Conservation (phyloP, 2,113 vertebrate genomes). For the Dipodomys ordii region DNA sequence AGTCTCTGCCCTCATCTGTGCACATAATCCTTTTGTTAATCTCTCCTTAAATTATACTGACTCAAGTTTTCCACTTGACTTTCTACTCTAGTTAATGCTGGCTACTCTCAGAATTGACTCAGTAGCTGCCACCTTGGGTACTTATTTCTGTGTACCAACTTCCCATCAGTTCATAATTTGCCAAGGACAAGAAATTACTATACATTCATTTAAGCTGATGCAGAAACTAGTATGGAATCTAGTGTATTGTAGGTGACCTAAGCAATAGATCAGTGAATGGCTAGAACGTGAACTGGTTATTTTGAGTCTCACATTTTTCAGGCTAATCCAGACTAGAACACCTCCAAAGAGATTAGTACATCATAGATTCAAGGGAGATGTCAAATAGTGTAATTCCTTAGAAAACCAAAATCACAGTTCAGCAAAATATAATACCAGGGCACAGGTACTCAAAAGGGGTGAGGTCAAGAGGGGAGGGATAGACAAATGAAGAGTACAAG, state of each 20-base stretch:
- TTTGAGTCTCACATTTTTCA: constrained; percentile 38
- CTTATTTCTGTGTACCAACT: neutral
- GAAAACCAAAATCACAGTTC: too few species aligned
- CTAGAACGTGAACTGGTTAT: constrained; percentile 19
- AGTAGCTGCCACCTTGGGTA: neutral
- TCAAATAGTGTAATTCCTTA: too few species aligned
- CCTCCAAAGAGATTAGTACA: neutral
- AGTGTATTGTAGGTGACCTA: neutral
- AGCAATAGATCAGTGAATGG: neutral
- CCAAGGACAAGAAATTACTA: neutral
- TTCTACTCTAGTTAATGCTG: neutral
- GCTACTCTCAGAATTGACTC: neutral
- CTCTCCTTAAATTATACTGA: neutral
- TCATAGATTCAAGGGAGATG: neutral
- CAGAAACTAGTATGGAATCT: neutral
- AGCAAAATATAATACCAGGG: too few species aligned
- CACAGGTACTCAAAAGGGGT: too few species aligned
- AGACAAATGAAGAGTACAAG: too few species aligned
- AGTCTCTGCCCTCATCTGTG: neutral
- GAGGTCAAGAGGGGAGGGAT: too few species aligned
- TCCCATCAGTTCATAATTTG: neutral
- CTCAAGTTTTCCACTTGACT: neutral
- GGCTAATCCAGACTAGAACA: neutral
- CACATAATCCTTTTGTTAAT: neutral
- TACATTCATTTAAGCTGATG: neutral